Evolutionary conservation across 2,888 invertebrate species (phyloP), one percentile per base, ranked within the genome.

Genomic region (Aproaerema taeniolella): DNA sequence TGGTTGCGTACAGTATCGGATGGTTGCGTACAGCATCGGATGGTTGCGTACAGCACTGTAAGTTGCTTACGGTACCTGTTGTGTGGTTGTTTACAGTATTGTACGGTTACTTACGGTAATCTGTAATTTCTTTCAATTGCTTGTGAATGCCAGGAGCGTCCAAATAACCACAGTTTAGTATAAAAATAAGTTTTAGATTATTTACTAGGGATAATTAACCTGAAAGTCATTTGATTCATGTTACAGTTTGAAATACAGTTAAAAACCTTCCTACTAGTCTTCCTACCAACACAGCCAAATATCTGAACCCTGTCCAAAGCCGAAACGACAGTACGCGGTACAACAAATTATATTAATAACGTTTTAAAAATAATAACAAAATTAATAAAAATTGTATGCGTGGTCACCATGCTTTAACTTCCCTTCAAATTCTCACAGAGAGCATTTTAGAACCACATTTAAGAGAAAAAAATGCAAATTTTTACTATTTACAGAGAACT

Each of bases 291-390:
- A 45, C 56, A 72, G 73, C 73, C 79, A 72, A 67, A 73, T 44
- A 32, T 53, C 45, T 45, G 45, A 47, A 45, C 31, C 62, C 50
- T 42, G 43, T 41, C 42, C 59, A 57, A 61, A 73, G 74, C 71
- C 69, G 81, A 62, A 53, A 52, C 61, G 51, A 36, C 50, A 47
- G 51, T 75, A 79, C 80, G 70, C 79, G 52, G 65, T 72, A 86
- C 85, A 85, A 83, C 85, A 86, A 83, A 86, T 83, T 85, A 85
- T 86, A 85, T 85, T 77, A 80, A 79, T 83, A 83, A 85, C 62
- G 80, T 83, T 85, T 83, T 81, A 83, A 75, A 38, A 80, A 75
- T 82, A 79, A 80, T 80, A 83, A 73, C 72, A 71, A 75, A 80
- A 76, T 73, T 71, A 79, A 77, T 74, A 76, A 79, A 77, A 82